These are phyloP conservation scores for Stomatorhinus ivindoensis DNA, from an alignment of 2,113 vertebrate species.

Conservation along the genomic window DNA sequence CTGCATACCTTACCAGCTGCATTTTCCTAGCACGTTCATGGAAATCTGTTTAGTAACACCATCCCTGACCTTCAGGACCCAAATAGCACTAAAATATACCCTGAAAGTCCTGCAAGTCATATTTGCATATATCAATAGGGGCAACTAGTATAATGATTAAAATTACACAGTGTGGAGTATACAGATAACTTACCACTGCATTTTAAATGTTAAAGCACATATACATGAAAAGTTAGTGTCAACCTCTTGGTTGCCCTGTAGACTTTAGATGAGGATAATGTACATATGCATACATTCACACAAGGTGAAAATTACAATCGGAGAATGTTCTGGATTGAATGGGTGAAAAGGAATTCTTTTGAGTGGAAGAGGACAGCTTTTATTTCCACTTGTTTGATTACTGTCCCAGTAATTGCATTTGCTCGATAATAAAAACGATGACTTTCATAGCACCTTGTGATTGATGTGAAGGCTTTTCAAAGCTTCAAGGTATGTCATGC, in stretches of 20 bases:
- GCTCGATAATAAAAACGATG: conserved; percentile 3
- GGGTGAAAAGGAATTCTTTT: not conserved
- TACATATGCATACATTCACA: not conserved
- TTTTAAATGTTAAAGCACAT: not conserved
- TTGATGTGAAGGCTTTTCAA: conserved; percentile 2
- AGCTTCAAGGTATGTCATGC: not conserved
- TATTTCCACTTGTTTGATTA: not conserved
- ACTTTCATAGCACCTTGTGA: conserved; percentile 1
- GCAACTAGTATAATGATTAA: not conserved
- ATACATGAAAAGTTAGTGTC: not conserved
- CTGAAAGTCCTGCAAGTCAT: not conserved
- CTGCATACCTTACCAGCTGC: not conserved
- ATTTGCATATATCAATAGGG: not conserved
- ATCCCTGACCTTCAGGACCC: not conserved
- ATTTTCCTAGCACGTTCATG: not conserved
- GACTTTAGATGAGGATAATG: not conserved
- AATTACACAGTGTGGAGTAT: not conserved
- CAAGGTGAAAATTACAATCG: not conserved
- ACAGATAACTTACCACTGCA: not conserved
- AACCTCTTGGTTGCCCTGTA: not conserved
- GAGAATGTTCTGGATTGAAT: not conserved
- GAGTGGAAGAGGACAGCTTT: not conserved
- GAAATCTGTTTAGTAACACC: not conserved
- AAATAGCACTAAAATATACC: not conserved
- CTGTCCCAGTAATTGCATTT: not conserved